Conservation (phyloP, 2,888 invertebrate species). For the Agrilus cyanescens region DNA sequence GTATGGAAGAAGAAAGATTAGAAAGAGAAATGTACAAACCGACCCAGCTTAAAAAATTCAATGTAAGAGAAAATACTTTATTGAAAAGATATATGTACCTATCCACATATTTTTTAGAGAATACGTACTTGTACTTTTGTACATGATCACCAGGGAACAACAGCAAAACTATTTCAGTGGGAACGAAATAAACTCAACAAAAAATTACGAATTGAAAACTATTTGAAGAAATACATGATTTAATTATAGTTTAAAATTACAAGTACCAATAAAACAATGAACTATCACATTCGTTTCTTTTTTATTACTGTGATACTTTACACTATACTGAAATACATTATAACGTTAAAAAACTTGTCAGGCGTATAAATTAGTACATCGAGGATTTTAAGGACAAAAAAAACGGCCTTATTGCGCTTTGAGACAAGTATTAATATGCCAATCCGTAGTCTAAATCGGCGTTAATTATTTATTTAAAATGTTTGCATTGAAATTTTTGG, state of each 20-base stretch:
- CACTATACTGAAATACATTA: too few species aligned
- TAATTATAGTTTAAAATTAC: slow-evolving; percentile 3
- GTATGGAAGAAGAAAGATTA: slow-evolving; percentile 33
- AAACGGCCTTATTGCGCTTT: too few species aligned
- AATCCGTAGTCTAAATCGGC: too few species aligned
- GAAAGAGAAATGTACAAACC: slow-evolving; percentile 24
- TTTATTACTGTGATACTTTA: too few species aligned
- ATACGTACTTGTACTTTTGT: slow-evolving; percentile 32
- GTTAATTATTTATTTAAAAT: too few species aligned
- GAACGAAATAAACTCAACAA: slow-evolving; percentile 23
- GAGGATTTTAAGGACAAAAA: neutral
- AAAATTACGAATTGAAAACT: slow-evolving; percentile 30
- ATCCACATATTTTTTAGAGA: slow-evolving; percentile 24
- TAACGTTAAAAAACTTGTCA: too few species aligned
- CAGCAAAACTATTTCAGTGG: slow-evolving; percentile 25
- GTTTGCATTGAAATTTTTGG: slow-evolving; percentile 2
- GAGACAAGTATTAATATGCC: too few species aligned
- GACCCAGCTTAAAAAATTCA: slow-evolving; percentile 22
- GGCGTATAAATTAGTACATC: too few species aligned
- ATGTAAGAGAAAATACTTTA: slow-evolving; percentile 17
- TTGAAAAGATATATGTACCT: neutral
- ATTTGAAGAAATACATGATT: slow-evolving; percentile 21
- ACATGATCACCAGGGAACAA: slow-evolving; percentile 32
- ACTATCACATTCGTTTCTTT: too few species aligned
- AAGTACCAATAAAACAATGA: too few species aligned